Conservation (phyloP, 1,140 invertebrate species). For the Belonocnema kinseyi region DNA sequence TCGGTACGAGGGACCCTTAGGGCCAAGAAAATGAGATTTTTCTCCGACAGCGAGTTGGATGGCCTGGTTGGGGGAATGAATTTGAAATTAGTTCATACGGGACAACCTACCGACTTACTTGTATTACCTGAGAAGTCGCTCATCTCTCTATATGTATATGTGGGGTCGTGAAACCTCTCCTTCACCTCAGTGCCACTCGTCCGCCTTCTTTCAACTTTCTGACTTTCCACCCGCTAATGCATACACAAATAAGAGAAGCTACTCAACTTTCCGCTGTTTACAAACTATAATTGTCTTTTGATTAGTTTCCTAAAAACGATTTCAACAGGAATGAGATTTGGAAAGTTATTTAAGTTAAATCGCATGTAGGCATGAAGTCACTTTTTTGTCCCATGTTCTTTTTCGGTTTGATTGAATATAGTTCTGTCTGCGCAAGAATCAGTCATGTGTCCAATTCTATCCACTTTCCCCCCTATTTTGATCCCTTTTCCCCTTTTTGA, state of each 20-base stretch:
- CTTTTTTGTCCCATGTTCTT: background rate
- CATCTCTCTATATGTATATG: conserved; percentile 19
- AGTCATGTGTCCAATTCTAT: too few species aligned
- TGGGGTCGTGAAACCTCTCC: conserved; percentile 7
- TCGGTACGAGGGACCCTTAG: conserved; percentile 61
- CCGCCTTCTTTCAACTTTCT: conserved; percentile 11
- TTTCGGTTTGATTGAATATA: conserved; percentile 8
- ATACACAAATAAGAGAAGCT: conserved; percentile 31
- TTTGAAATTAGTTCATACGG: conserved; percentile 72
- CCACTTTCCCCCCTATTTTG: too few species aligned
- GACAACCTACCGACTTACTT: conserved; percentile 59
- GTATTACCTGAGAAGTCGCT: conserved; percentile 59
- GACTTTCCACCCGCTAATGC: conserved; percentile 29
- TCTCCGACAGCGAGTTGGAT: conserved; percentile 57
- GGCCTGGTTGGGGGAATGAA: conserved; percentile 64
- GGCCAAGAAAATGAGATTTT: conserved; percentile 75
- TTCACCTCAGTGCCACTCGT: conserved; percentile 6
- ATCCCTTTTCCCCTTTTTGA: too few species aligned
- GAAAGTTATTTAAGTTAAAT: conserved; percentile 23
- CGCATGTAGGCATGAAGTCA: background rate
- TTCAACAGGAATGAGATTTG: background rate
- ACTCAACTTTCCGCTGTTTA: conserved; percentile 26
- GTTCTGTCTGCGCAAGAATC: too few species aligned
- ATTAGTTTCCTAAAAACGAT: conserved; percentile 20
- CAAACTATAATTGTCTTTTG: conserved; percentile 31